phyloP scores from a whole-genome alignment of 64 coral and sea anemone genomes.

The Dendronephthya gigantea region DNA sequence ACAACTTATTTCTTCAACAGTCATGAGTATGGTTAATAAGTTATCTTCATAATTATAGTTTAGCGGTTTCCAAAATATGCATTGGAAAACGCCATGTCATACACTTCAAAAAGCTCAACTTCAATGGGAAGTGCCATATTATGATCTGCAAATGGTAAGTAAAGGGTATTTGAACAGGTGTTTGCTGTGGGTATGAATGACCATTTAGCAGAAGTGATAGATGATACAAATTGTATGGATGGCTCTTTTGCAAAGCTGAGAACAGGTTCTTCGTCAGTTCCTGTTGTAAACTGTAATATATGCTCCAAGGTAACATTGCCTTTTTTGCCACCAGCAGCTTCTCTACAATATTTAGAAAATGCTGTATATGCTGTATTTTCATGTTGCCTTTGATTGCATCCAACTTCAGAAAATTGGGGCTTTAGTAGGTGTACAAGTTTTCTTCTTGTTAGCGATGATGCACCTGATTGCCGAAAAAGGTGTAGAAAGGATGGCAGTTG shows the following conservation, averaged over 20 bases:
- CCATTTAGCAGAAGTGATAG: no score
- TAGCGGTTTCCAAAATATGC: not conserved
- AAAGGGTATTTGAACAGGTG: not conserved
- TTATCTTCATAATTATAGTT: not conserved
- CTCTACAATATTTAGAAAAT: not conserved
- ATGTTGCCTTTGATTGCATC: not conserved
- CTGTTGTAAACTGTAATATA: constrained; percentile 26
- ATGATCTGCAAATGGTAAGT: not conserved
- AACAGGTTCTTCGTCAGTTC: constrained; percentile 13
- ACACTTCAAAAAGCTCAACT: constrained; percentile 7
- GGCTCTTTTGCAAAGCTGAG: not conserved
- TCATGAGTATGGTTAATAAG: not conserved
- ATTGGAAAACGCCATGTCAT: not conserved
- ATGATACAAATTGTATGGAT: constrained; percentile 26
- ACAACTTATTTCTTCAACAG: no score
- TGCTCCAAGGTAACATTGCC: not conserved
- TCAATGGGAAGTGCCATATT: not conserved
- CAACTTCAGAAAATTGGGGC: not conserved
- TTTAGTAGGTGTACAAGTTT: not conserved
- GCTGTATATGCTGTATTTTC: not conserved
- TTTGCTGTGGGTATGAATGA: constrained; percentile 20
- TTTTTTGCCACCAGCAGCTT: not conserved
- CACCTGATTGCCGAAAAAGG: not conserved
- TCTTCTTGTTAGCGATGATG: not conserved
- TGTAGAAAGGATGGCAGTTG: not conserved